phyloP scores from a whole-genome alignment of 1,140 invertebrate species.

The Zophobas atratus region DNA sequence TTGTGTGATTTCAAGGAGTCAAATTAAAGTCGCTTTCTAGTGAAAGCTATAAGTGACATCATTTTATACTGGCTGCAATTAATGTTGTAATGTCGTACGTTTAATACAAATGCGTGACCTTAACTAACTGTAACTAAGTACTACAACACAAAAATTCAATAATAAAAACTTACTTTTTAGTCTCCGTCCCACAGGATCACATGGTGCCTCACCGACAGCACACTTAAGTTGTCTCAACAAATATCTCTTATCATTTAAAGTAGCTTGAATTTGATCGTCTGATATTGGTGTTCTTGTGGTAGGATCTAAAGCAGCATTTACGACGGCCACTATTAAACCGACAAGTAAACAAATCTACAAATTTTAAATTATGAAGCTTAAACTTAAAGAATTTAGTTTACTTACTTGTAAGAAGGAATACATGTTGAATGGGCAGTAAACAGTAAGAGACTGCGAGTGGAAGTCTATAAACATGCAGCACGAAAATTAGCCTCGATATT shows the following conservation, averaged over 20 bases:
- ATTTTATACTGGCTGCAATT: no score
- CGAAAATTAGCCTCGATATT: no score
- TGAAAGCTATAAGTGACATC: constrained; percentile 5
- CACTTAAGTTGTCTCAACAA: constrained; percentile 80
- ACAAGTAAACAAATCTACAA: no score
- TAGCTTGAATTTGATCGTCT: constrained; percentile 76
- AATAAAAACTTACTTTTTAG: constrained; percentile 76
- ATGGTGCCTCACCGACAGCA: constrained; percentile 78
- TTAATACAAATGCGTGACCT: background rate
- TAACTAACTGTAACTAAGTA: background rate
- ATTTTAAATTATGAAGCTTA: no score
- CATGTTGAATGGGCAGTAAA: no score
- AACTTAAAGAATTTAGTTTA: no score
- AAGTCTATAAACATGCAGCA: no score
- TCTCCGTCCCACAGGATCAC: constrained; percentile 79
- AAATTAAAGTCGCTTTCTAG: constrained; percentile 11
- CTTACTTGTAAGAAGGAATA: no score
- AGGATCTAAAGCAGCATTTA: constrained; percentile 33
- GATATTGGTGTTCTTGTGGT: constrained; percentile 70
- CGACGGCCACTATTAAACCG: no score
- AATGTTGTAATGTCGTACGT: background rate
- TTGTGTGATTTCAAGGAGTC: no score
- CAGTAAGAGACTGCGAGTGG: no score
- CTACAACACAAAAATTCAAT: no score
- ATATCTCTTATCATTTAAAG: constrained; percentile 79